Conservation (phyloP, 2,888 invertebrate species). For the Aporophyla nigra region DNA sequence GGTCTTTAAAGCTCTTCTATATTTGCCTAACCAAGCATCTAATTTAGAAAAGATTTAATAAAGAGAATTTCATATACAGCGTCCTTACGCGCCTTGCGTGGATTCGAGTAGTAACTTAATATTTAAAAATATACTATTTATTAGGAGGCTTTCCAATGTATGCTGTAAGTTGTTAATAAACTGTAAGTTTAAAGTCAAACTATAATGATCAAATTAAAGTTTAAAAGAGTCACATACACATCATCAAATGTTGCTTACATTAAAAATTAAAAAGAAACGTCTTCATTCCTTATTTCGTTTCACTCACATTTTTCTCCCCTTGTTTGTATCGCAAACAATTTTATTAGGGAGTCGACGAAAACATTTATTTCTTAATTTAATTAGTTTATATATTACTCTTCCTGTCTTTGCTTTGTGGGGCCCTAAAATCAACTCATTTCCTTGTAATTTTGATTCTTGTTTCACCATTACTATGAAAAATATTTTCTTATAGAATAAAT, state of each 20-base stretch:
- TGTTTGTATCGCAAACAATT: slow-evolving; percentile 26
- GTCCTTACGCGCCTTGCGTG: no score
- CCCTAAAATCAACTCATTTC: slow-evolving; percentile 24
- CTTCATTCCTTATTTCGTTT: background rate
- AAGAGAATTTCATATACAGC: background rate
- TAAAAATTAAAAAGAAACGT: slow-evolving; percentile 11
- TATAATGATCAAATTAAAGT: no score
- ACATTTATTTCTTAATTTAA: slow-evolving; percentile 61
- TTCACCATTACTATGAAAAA: background rate
- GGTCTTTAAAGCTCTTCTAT: background rate
- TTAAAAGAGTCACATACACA: no score
- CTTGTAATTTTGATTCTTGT: background rate
- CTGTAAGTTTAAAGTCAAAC: no score
- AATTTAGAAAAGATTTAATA: background rate
- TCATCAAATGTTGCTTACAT: background rate
- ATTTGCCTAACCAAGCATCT: background rate
- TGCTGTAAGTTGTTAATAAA: background rate
- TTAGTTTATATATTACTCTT: slow-evolving; percentile 62
- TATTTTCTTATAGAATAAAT: no score
- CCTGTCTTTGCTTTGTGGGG: slow-evolving; percentile 30
- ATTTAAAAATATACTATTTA: no score
- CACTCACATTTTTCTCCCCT: background rate
- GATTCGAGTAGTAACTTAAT: background rate
- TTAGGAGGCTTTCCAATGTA: background rate
- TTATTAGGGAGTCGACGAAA: slow-evolving; percentile 37